Evolutionary conservation across 1,140 invertebrate genomes (phyloP).

Genomic region (Bombus consobrinus): DNA sequence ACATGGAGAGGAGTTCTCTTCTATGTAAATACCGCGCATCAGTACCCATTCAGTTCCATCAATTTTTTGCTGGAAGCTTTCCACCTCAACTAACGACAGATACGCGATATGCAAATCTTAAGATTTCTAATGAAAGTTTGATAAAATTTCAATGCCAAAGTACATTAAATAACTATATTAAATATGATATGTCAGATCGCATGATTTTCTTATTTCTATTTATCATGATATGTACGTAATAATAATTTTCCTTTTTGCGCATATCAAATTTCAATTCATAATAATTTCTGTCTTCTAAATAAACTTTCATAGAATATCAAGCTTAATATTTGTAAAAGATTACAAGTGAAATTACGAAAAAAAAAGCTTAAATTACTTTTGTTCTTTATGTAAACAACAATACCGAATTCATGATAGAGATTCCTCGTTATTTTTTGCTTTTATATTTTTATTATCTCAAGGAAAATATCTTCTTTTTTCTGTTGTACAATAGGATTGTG

Average conservation of each 20-base stretch:
- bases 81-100: conserved; percentile 66
- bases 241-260: background rate
- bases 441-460: background rate
- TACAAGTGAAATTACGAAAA: background rate
- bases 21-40: conserved; percentile 70
- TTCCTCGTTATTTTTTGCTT: background rate
- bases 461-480: background rate
- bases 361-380: background rate
- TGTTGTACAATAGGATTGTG: background rate
- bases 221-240: background rate
- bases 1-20: conserved; percentile 63
- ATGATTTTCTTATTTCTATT: background rate
- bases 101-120: conserved; percentile 65
- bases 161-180: conserved; percentile 62
- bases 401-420: background rate
- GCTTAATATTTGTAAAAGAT: conserved; percentile 11
- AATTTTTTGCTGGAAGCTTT: conserved; percentile 74
- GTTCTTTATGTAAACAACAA: background rate
- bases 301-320: conserved; percentile 11
- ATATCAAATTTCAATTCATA: background rate
- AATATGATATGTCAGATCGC: background rate
- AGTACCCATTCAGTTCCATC: conserved; percentile 72
- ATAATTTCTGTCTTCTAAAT: background rate
- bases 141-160: conserved; percentile 79
- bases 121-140: conserved; percentile 70